Evolutionary conservation across 2,797 vertebrate species (phyloP), one percentile per base, ranked within the genome.

Genomic region (Acrossocheilus wenchowensis): DNA sequence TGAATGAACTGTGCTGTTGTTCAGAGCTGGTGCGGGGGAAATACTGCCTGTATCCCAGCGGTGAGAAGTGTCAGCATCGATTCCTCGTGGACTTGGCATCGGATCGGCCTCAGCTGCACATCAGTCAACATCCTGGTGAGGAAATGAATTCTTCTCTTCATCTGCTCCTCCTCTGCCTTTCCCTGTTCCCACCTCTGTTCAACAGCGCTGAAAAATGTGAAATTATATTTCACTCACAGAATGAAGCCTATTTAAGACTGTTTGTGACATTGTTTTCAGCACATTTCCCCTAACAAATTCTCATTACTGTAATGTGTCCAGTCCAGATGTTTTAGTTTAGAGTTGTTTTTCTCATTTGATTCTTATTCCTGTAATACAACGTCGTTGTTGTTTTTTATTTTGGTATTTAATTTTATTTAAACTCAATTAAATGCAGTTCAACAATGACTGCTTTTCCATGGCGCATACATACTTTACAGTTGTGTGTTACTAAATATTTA

Each of bases 61-160:
- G 72, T 48, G 93, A 95, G 91, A 93, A 89, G 87, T 96, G 95
- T 87, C 93, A 93, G 84, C 93, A 94, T 85, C 92, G 90, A 64
- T 96, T 95, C 90, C 93, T 94, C 80, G 90, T 93, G 74, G 91
- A 90, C 84, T 89, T 92, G 41, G 88, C 88, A 80, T 90, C 92
- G 26, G 93, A 93, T 69, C 90, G 87, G 84, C 88, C 91, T 10
- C 93, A 93, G 87, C 92, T 96, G 82, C 92, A 92, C 88, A 95
- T 96, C 41, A 94, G 93, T 92, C 94, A 88, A 88, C 93, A 94
- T 90, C 91, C 94, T 91, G 95, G 95, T 95, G 90, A 90, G 87
- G 23, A 62, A 68, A 34, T 11, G 15, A 69, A 23, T 79, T 73
- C 12, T 39, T 48, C 21, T 72, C 48, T 41, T 54, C 50, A 11